Base-by-base conservation (phyloP, 2,797 vertebrate species). In the Kryptolebias ocellatus region DNA sequence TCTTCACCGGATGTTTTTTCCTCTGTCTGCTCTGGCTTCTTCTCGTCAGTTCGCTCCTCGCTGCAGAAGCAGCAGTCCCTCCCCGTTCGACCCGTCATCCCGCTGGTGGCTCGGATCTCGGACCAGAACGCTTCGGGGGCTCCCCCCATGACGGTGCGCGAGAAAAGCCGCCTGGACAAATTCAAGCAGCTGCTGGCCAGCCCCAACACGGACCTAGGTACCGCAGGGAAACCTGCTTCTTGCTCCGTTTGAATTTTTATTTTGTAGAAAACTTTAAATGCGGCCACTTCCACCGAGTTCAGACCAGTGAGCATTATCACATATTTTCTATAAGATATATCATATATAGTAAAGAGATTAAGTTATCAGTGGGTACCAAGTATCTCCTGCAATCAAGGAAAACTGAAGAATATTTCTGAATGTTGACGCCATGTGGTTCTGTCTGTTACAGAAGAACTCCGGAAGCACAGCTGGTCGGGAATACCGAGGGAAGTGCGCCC, bases 81-180 rank as follows among this genome's bases (percentile, higher is more conserved):
- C 55, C 97, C 97, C 0, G 92, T 95, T 1, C 95, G 97, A 9
- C 96, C 96, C 34, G 87, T 99, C 90, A 96, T 99, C 87, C 98
- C 98, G 0, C 94, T 99, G 0, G 96, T 99, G 5, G 98, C 98
- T 69, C 95, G 98, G 2, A 99, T 99, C 87, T 98, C 98, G 0
- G 98, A 99, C 93, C 98, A 99, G 92, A 99, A 99, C 0, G 95
- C 97, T 2, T 99, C 97, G 0, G 98, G 98, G 28, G 96, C 96
- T 0, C 97, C 97, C 0, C 96, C 96, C 3, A 97, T 99, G 97
- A 96, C 96, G 0, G 95, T 98, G 76, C 92, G 98, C 54, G 98
- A 99, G 89, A 99, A 98, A 87, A 97, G 92, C 2, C 95, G 98
- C 11, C 90, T 98, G 75, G 97, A 99, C 80, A 99, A 97, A 73